phyloP scores from a whole-genome alignment of 2,888 invertebrate species.

The Zaprionus bogoriensis region DNA sequence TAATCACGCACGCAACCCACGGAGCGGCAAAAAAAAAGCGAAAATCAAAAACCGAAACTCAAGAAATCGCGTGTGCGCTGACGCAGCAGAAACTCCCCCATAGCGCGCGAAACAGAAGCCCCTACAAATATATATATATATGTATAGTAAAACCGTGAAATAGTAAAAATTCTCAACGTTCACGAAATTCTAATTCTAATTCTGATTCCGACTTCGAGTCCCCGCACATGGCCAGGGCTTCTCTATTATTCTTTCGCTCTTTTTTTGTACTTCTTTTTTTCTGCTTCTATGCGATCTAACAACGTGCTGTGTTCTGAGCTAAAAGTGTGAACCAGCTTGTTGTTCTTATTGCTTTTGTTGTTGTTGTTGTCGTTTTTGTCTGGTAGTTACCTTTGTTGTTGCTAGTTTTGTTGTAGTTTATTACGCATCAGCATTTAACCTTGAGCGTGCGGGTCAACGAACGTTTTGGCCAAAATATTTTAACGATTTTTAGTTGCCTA shows the following conservation, averaged over 20 bases:
- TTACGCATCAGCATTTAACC: conserved; percentile 79
- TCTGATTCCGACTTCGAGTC: neutral
- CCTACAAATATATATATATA: no score
- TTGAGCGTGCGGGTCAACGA: conserved; percentile 79
- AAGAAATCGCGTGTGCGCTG: conserved; percentile 63
- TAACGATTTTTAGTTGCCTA: conserved; percentile 60
- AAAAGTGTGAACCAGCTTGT: conserved; percentile 65
- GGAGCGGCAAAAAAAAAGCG: conserved; percentile 2
- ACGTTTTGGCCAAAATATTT: conserved; percentile 79
- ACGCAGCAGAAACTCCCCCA: conserved; percentile 66
- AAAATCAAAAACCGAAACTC: conserved; percentile 20
- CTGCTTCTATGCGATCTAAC: conserved; percentile 21
- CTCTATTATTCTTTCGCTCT: conserved; percentile 13
- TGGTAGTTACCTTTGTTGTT: conserved; percentile 22
- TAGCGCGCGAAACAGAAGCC: conserved; percentile 18
- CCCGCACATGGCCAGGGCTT: conserved; percentile 44
- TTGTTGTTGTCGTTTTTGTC: conserved; percentile 18
- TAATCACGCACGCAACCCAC: conserved; percentile 45
- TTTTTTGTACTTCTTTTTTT: conserved; percentile 10
- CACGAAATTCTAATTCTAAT: conserved; percentile 25
- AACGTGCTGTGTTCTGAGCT: conserved; percentile 52
- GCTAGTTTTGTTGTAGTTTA: conserved; percentile 47
- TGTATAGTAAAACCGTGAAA: conserved; percentile 25
- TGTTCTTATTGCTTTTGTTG: conserved; percentile 20
- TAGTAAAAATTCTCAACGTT: conserved; percentile 47